Conservation (phyloP, 23 tunicate genomes). For the Pegea sp. region DNA sequence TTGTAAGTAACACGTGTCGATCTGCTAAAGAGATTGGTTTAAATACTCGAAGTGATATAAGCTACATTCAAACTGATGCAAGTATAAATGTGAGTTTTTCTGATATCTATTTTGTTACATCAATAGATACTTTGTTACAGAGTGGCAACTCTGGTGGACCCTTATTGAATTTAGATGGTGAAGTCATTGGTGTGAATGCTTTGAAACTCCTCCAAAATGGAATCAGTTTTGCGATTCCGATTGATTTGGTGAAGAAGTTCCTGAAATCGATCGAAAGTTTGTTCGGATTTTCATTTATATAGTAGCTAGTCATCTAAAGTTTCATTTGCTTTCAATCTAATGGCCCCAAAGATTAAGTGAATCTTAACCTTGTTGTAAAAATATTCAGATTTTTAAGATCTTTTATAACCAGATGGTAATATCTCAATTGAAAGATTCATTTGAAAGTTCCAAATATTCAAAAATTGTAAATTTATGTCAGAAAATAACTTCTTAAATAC, state of each 20-base stretch:
- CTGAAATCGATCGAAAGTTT: neutral
- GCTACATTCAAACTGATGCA: constrained; percentile 92
- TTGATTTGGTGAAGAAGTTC: constrained; percentile 32
- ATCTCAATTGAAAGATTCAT: no score
- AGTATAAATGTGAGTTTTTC: constrained; percentile 58
- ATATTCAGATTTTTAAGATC: no score
- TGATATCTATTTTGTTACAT: neutral
- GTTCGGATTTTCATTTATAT: no score
- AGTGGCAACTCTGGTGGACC: constrained; percentile 95
- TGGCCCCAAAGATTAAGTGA: no score
- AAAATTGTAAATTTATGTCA: no score
- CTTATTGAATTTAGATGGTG: constrained; percentile 65
- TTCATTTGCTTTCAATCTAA: no score
- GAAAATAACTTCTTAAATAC: no score
- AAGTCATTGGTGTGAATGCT: constrained; percentile 78
- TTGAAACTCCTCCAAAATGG: constrained; percentile 76
- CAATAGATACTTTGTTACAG: constrained; percentile 6
- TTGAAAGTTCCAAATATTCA: no score
- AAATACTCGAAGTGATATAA: constrained; percentile 35
- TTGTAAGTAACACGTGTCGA: constrained; percentile 64
- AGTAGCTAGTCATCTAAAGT: no score
- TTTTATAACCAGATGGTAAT: no score
- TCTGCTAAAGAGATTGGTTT: constrained; percentile 55
- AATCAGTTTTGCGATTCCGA: constrained; percentile 82
- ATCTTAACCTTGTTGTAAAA: no score